phyloP scores from a whole-genome alignment of 2,888 invertebrate species.

The Cheilosia vernalis region DNA sequence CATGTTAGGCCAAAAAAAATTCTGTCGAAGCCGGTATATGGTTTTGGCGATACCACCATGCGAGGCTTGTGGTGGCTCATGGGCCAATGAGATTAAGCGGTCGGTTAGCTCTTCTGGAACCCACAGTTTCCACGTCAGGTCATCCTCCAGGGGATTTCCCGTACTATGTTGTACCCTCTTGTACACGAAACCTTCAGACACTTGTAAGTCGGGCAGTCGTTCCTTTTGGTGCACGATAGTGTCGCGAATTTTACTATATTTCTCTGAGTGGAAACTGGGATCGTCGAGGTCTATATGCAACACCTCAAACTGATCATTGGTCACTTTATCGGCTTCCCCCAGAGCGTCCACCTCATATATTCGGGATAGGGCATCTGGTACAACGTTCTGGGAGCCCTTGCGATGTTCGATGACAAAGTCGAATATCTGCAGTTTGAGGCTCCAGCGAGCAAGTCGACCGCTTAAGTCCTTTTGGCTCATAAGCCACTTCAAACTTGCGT shows the following conservation, averaged over 20 bases:
- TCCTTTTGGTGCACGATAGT: conserved; percentile 11
- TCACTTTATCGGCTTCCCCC: not conserved
- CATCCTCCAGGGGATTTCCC: not conserved
- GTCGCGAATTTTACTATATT: not conserved
- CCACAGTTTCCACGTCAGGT: conserved; percentile 4
- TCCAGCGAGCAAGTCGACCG: not conserved
- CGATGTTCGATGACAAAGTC: conserved; percentile 18
- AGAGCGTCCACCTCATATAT: not conserved
- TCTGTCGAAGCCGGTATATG: not conserved
- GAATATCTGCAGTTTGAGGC: not conserved
- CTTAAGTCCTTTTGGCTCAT: not conserved
- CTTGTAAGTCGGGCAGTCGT: not conserved
- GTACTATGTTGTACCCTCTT: not conserved
- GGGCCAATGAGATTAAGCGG: conserved; percentile 4
- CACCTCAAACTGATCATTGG: not conserved
- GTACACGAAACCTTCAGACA: conserved; percentile 2
- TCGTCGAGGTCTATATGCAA: not conserved
- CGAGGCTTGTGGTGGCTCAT: conserved; percentile 16
- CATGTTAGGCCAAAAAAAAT: conserved; percentile 15
- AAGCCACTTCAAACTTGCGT: no score
- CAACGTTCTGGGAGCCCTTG: conserved; percentile 3
- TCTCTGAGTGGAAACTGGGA: not conserved
- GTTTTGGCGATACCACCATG: conserved; percentile 5
- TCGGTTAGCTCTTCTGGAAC: not conserved
- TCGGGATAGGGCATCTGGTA: not conserved